Base-by-base conservation (phyloP, 2,797 vertebrate genomes). In the Schizopygopsis malacanthus region DNA sequence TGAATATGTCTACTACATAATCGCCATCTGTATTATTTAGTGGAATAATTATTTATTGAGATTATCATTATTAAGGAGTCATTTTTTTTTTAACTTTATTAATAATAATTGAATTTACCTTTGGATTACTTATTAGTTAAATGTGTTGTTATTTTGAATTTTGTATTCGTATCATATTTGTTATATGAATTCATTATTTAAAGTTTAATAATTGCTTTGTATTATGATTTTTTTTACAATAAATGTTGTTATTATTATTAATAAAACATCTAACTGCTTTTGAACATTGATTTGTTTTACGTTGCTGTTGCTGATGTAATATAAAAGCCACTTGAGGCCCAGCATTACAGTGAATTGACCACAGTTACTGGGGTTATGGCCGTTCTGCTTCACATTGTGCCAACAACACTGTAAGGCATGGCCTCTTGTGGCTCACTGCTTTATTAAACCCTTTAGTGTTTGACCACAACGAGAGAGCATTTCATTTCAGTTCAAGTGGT, bases 361-460 rank as follows among this genome's bases (percentile, higher is more conserved):
- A 72, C 39, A 72, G 70, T 43, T 72, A n/a, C 9, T 7, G 41
- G 20, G 67, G 67, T 69, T 37, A 69, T 69, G 61, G 25, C 25
- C 61, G 7, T 65, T 65, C 61, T 28, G 59, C 59, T 15, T 28
- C 22, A 63, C 11, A 6, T 63, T 63, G 25, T 65, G 61, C 67
- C 67, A 69, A 69, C 18, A 54, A 20, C 16, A 77, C 50, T 11
- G 28, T 76, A 37, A 15, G 18, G 18, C 37, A 78, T 61, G 37
- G 59, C 39, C n/a, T 47, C 8, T 52, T 33, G n/a, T 75, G 72
- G 45, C n/a, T 52, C 16, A 52, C 70, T 15, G 52, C 54, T 61
- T 78, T 61, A 78, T 79, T 20, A 65, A 79, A 33, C 78, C 78
- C 39, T 56, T 22, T 28, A 47, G 25, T 43, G 9, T 65, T 80